Evolutionary conservation across 23 tunicate genomes (phyloP).

Genomic region (Styela clava): DNA sequence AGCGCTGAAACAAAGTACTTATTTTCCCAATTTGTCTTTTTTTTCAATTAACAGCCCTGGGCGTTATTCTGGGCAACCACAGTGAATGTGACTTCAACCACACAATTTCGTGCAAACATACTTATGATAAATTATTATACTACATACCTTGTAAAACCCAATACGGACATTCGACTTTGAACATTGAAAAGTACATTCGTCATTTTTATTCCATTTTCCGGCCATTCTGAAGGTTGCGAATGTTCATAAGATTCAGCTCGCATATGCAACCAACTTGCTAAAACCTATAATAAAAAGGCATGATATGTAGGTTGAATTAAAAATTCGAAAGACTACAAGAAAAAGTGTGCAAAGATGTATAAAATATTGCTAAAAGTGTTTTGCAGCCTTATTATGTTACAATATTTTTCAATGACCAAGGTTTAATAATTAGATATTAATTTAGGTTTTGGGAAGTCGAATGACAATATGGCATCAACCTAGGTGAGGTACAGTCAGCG

Average conservation of each 20-base stretch:
- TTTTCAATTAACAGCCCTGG: too few species aligned
- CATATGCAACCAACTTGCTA: constrained; percentile 51
- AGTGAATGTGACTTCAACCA: too few species aligned
- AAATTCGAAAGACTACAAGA: constrained; percentile 34
- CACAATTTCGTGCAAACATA: too few species aligned
- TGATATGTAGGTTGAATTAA: neutral
- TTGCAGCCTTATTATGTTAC: neutral
- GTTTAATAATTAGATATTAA: too few species aligned
- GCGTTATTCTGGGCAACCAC: too few species aligned
- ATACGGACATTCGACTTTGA: constrained; percentile 9
- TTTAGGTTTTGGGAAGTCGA: too few species aligned
- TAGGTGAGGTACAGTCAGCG: too few species aligned
- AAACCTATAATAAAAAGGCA: constrained; percentile 25
- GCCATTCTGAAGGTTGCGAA: constrained; percentile 45
- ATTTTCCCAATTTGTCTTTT: too few species aligned
- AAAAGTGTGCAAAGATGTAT: too few species aligned
- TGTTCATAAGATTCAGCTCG: constrained; percentile 55
- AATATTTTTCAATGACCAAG: neutral
- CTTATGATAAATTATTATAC: too few species aligned
- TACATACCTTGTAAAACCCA: neutral
- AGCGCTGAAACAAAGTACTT: too few species aligned
- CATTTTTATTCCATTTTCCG: constrained; percentile 65
- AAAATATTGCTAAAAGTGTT: neutral
- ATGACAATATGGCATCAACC: too few species aligned
- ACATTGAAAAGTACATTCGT: constrained; percentile 72